A percentile compares a stretch with the other conserved stretches of the same genome.
Evolutionary conservation across 2,113 vertebrate genomes (phyloP).

Genomic region (Mobula hypostoma): DNA sequence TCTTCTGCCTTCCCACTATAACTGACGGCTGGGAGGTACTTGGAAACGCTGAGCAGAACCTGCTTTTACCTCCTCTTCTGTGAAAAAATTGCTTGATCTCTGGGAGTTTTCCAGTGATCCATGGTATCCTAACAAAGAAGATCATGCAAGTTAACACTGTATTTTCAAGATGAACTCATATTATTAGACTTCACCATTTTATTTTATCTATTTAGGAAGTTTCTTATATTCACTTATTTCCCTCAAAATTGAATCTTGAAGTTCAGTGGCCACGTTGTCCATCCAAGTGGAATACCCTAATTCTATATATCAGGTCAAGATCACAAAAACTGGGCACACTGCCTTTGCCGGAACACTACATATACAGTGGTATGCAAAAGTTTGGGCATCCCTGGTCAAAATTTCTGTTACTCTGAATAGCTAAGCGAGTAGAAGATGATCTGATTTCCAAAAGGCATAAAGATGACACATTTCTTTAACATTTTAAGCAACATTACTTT

Average conservation of each 20-base stretch:
- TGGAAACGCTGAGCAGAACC: background rate
- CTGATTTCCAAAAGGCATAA: no score
- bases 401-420: no score
- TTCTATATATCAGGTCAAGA: background rate
- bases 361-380: no score
- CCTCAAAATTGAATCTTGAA: background rate
- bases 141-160: background rate
- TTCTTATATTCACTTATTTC: background rate
- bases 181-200: background rate
- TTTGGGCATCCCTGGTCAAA: no score
- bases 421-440: no score
- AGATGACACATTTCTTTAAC: no score
- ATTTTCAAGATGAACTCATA: background rate
- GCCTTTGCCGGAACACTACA: background rate
- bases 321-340: background rate
- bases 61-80: background rate
- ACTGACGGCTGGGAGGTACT: background rate
- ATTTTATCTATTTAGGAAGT: background rate
- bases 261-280: background rate
- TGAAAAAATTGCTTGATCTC: background rate
- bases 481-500: no score
- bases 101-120: background rate
- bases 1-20: background rate
- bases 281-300: background rate
- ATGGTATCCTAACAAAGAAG: background rate